Base-by-base conservation (phyloP, 2,797 vertebrate species). In the Enteromius paludinosus region DNA sequence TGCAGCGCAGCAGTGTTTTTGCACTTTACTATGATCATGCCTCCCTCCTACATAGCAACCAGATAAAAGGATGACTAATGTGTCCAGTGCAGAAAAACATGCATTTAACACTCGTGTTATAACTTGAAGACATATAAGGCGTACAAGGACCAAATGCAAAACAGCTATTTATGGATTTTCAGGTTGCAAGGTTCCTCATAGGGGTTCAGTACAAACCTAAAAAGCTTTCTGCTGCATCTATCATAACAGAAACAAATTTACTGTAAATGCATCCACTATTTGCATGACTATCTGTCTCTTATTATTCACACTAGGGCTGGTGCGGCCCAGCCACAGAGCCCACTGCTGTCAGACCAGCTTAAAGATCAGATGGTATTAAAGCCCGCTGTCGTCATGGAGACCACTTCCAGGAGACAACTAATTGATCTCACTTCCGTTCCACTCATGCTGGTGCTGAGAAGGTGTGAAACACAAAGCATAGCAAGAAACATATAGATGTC, bases 361-460 rank as follows among this genome's bases (percentile, higher is more conserved):
- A 56, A 49, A 79, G 61, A 78, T 72, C 75, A 79, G 80, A 77
- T 74, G 64, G 72, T 54, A 70, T 77, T 83, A 77, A 69, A 83
- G 52, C 73, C 64, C 70, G 64, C 62, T 47, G 81, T 83, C 41
- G 71, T 75, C 78, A 71, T 85, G 84, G 84, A 79, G 66, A 86
- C 84, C 49, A 69, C 81, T 82, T 84, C 70, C 84, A 85, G 78
- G 79, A 86, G 78, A 75, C 64, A 43, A 81, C 81, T 85, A 83
- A 88, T 87, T 84, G 79, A 85, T 87, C 83, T 75, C 65, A 82
- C 62, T 83, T 85, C 83, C 76, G 52, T 74, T 85, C 18, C 33
- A 35, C 74, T 78, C 64, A 28, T 79, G 59, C 43, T 20, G 41
- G 9, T 33, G 56, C 41, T 78, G 45, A 70, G 73, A 87, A 88